Evolutionary conservation across 1,140 invertebrate genomes (phyloP), one percentile per base, ranked within the genome.

Genomic region (Philotrypesis tridentata): DNA sequence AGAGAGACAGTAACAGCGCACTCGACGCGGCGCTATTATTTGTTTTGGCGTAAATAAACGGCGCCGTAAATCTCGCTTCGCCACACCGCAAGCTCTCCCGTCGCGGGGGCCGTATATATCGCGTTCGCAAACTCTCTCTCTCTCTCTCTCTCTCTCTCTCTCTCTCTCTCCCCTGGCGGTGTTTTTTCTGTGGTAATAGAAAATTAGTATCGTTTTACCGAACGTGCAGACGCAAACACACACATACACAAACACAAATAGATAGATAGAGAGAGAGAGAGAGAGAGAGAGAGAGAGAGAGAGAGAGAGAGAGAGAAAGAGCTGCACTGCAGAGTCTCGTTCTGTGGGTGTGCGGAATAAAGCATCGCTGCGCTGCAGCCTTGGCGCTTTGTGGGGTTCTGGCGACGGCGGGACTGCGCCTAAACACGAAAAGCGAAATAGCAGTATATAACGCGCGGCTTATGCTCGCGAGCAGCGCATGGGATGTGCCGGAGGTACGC

Each of bases 341-440:
- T 37, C 33, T n/a, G 25, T 33, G 5, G 23, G 9, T 40, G 17
- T 55, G n/a, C 21, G 7, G 4, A 55, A 55, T 55, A 55, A n/a
- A 55, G 43, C 21, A 55, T 37, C 33, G 37, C 27, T 25, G 17
- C 33, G 37, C 27, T 25, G 17, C 17, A 43, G 40, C 6, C 29
- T 60, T 79, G 77, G 25, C 67, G 40, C 63, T 78, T 68, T 37
- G 55, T 37, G 31, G 72, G 73, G 55, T 31, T 60, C 48, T 84
- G 79, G 82, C 84, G 83, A 79, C 82, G 83, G 72, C 84, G 84
- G 85, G 86, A 89, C 87, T 88, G 88, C 88, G 83, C 77, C 87
- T 89, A 89, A 88, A 86, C 88, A 89, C 87, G 88, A 88, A 90
- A 90, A 87, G 85, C 86, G 86, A 85, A 74, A 87, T 88, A 88